Evolutionary conservation across 1,140 invertebrate species (phyloP).

Genomic region (Conus betulinus): DNA sequence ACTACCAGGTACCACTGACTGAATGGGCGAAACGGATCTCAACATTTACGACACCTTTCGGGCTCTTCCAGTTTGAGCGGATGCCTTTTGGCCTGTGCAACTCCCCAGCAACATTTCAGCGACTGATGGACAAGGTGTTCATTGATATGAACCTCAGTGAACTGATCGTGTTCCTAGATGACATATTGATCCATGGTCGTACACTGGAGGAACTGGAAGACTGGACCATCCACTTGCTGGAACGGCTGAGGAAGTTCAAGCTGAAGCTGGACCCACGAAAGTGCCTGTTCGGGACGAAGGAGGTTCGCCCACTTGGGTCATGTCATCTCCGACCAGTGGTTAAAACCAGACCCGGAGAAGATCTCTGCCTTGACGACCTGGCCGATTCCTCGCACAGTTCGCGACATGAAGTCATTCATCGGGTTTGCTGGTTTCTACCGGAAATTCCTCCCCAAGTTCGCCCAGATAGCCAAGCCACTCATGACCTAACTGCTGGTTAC

Average conservation of each 20-base stretch:
- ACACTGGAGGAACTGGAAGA: slow-evolving; percentile 2
- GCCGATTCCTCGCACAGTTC: not conserved
- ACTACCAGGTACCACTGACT: slow-evolving; percentile 8
- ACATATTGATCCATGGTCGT: not conserved
- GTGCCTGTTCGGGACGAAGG: not conserved
- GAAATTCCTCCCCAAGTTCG: not conserved
- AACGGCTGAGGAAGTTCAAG: not conserved
- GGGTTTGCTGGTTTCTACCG: not conserved
- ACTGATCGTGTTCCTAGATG: slow-evolving; percentile 9
- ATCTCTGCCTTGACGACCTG: not conserved
- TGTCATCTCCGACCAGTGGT: not conserved
- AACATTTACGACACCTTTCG: slow-evolving; percentile 5
- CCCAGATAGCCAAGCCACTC: not conserved
- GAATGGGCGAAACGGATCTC: not conserved
- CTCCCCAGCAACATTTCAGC: not conserved
- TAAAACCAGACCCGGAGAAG: not conserved
- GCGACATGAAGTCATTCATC: not conserved
- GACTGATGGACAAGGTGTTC: not conserved
- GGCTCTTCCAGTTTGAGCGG: not conserved
- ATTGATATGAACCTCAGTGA: slow-evolving; percentile 8
- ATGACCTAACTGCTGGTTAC: too few relatives aligned
- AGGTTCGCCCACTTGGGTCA: not conserved
- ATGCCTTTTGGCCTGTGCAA: not conserved
- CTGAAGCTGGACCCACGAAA: not conserved
- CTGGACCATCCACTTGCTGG: not conserved